Evolutionary conservation across 1,140 invertebrate genomes (phyloP).

Genomic region (Acyrthosiphon pisum): DNA sequence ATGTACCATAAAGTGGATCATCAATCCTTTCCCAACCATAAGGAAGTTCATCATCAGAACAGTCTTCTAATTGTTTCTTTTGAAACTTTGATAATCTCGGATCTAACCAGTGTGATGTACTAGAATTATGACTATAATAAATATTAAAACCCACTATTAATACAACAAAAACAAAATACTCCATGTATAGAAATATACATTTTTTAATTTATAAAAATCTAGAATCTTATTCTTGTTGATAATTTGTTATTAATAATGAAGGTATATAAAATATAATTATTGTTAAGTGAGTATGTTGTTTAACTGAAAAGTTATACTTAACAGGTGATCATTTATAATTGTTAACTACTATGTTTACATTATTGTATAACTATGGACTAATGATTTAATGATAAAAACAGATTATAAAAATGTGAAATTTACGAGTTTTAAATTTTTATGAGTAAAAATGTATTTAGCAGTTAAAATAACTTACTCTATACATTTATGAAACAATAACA

Average conservation of each 20-base stretch:
- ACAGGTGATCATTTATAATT: neutral
- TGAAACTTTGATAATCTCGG: slow-evolving; percentile 88
- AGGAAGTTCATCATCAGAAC: slow-evolving; percentile 92
- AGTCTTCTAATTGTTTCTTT: slow-evolving; percentile 89
- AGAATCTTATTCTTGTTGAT: neutral
- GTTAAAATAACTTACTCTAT: neutral
- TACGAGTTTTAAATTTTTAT: neutral
- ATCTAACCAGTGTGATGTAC: slow-evolving; percentile 95
- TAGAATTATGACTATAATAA: slow-evolving; percentile 82
- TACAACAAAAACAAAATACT: slow-evolving; percentile 7
- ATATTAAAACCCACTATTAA: slow-evolving; percentile 56
- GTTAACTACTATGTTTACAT: neutral
- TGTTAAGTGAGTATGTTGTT: neutral
- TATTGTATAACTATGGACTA: neutral
- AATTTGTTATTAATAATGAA: neutral
- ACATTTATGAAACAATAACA: neutral
- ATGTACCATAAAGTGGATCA: slow-evolving; percentile 96
- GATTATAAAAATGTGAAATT: neutral
- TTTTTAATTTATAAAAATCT: neutral
- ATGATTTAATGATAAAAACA: neutral
- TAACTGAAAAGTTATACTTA: neutral
- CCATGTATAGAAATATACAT: neutral
- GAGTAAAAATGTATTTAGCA: neutral
- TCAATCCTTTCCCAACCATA: slow-evolving; percentile 99
- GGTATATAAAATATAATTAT: neutral